Conservation (phyloP, 2,113 vertebrate genomes). For the Hippocampus guttulatus region DNA sequence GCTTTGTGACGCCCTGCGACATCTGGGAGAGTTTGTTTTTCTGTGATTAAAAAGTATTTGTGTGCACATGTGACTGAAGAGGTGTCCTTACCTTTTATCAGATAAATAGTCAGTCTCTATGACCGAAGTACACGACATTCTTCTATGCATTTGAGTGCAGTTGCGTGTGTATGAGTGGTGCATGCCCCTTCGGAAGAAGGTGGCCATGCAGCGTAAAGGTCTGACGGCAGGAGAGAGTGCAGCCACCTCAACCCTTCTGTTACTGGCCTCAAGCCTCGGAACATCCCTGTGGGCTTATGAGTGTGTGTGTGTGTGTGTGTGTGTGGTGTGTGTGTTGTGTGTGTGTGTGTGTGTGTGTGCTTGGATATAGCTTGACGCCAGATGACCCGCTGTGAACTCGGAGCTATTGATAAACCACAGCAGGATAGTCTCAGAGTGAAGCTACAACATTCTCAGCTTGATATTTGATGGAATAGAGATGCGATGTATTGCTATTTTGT, state of each 20-base stretch:
- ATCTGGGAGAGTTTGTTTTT: conserved; percentile 40
- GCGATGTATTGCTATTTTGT: conserved; percentile 18
- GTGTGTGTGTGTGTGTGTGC: conserved; percentile 18
- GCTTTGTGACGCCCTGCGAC: conserved; percentile 50
- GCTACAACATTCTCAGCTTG: conserved; percentile 7
- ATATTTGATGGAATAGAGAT: conserved; percentile 33
- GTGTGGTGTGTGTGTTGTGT: conserved; percentile 17
- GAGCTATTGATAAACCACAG: conserved; percentile 56
- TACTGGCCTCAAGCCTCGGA: conserved; percentile 50
- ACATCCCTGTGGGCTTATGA: conserved; percentile 28
- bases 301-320: conserved; percentile 19
- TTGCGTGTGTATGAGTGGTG: not conserved
- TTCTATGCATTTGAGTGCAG: not conserved
- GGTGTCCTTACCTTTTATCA: conserved; percentile 19
- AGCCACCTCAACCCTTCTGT: conserved; percentile 59
- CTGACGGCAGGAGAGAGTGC: conserved; percentile 36
- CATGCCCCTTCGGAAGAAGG: conserved; percentile 14
- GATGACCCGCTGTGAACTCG: conserved; percentile 39
- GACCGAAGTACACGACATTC: not conserved
- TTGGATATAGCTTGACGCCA: conserved; percentile 25
- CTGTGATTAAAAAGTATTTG: conserved; percentile 39
- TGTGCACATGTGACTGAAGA: conserved; percentile 23
- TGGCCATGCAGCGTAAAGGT: conserved; percentile 13
- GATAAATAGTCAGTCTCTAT: not conserved
- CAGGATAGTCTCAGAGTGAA: conserved; percentile 13